These are phyloP conservation scores for Astyanax mexicanus DNA, from an alignment of 2,797 vertebrate species.

Conservation along the genomic window DNA sequence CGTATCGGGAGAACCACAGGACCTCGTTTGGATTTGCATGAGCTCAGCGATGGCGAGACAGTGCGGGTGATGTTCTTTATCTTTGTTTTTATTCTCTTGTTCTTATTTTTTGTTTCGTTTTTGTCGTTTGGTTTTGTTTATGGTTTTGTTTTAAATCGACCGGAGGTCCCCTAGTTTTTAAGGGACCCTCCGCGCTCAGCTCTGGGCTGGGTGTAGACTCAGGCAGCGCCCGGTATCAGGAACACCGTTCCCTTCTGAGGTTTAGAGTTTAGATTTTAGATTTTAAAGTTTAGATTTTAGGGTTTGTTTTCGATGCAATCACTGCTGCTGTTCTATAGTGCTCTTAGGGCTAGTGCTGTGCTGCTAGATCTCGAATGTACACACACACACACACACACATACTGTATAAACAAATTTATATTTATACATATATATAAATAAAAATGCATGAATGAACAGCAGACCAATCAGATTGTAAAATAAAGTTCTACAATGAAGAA, in stretches of 20 bases:
- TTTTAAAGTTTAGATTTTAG: too few species aligned
- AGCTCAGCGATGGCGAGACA: slow-evolving; percentile 30
- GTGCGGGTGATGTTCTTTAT: slow-evolving; percentile 14
- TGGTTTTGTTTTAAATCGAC: background rate
- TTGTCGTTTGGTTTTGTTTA: too few species aligned
- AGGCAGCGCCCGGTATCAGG: slow-evolving; percentile 13
- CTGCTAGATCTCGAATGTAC: slow-evolving; percentile 45
- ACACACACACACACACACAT: too few species aligned
- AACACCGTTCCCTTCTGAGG: slow-evolving; percentile 13
- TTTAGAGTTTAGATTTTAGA: too few species aligned
- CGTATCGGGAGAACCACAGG: slow-evolving; percentile 17
- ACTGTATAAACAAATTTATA: too few species aligned
- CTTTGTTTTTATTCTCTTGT: slow-evolving; percentile 10
- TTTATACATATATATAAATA: too few species aligned
- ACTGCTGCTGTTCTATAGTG: slow-evolving; percentile 42
- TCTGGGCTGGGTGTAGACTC: background rate
- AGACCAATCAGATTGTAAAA: background rate
- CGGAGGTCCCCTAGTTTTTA: slow-evolving; percentile 19
- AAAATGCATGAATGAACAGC: slow-evolving; percentile 11
- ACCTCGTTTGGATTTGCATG: slow-evolving; percentile 40
- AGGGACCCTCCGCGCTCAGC: slow-evolving; percentile 22
- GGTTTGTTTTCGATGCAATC: slow-evolving; percentile 35
- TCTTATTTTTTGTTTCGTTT: too few species aligned
- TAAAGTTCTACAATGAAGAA: background rate
- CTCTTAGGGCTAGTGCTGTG: slow-evolving; percentile 23